These are phyloP conservation scores for Argyrosomus regius DNA, from an alignment of 2,797 vertebrate genomes.

Conservation along the genomic window DNA sequence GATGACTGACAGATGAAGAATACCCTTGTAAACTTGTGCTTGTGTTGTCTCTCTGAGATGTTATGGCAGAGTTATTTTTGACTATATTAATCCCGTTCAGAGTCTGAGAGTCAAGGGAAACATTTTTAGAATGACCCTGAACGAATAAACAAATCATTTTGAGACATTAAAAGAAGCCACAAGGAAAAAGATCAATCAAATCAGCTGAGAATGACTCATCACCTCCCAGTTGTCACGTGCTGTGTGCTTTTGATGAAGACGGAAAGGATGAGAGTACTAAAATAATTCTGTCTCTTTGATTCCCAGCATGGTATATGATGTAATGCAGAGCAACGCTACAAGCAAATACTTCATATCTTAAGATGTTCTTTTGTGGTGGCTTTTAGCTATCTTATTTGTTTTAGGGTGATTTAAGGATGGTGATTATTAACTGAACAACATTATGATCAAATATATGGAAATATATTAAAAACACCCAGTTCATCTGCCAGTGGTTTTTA, in stretches of 20 bases:
- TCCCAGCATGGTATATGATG: no score
- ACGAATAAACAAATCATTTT: slow-evolving; percentile 19
- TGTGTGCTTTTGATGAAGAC: background rate
- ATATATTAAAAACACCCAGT: no score
- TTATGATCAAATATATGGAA: no score
- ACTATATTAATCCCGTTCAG: slow-evolving; percentile 29
- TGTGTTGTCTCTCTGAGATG: slow-evolving; percentile 1
- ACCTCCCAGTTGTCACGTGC: background rate
- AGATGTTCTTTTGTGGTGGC: background rate
- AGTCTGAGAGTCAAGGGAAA: background rate
- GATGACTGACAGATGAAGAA: slow-evolving; percentile 46
- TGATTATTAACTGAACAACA: no score
- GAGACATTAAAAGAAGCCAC: slow-evolving; percentile 5
- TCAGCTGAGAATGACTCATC: slow-evolving; percentile 29
- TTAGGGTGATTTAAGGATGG: background rate
- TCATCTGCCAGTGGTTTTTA: no score
- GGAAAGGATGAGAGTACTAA: no score
- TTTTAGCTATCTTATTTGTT: background rate
- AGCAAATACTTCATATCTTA: background rate
- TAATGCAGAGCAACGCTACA: background rate
- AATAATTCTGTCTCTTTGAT: no score
- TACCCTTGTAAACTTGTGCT: background rate
- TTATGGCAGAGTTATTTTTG: slow-evolving; percentile 50
- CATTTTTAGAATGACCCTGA: slow-evolving; percentile 62
- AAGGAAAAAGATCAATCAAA: background rate